Base-by-base conservation (phyloP, 2,888 invertebrate genomes). In the Julus scanicus region DNA sequence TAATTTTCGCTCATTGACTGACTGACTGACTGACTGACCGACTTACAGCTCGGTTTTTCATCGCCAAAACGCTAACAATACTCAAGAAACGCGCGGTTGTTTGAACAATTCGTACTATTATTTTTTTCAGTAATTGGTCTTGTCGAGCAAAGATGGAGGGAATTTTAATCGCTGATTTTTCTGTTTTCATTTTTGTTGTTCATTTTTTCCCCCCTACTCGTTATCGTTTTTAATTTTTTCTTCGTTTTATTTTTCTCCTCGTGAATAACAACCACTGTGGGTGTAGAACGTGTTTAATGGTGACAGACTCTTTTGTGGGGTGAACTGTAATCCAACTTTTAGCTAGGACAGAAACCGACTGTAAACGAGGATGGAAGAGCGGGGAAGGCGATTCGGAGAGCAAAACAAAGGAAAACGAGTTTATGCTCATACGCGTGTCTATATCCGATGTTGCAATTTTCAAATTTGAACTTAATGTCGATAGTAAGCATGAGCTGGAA, bases 291-390 rank as follows among this genome's bases (percentile, higher is more conserved):
- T 80, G 80, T 80, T 44, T 80, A 80, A 29, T 80, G 80, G 80
- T 80, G 80, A 80, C 29, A 80, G 80, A 80, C 80, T 63, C 63
- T 80, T 71, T 80, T 80, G 80, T 71, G 80, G 80, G 80, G 80
- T 80, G 80, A 80, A 80, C 80, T 80, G 80, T 80, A 80, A 80
- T 80, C 80, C 80, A 80, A 80, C 80, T 80, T 37, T 80, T 80
- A 37, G 80, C 80, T 80, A 80, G 80, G 80, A 80, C 63, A 80
- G 17, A 63, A 80, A 37, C 80, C 37, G 80, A 80, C 80, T 80
- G 80, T 11, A 80, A 37, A 80, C 37, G 37, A 37, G 37, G 9
- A 11, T 13, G 5, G 80, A 29, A 80, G 37, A 37, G 80, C 37
- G 37, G 53, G 53, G 8, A 53, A 39, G 80, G 20, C 80, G 80